Evolutionary conservation across 2,888 invertebrate genomes (phyloP), one percentile per base, ranked within the genome.

Genomic region (Odontocerum albicorne): DNA sequence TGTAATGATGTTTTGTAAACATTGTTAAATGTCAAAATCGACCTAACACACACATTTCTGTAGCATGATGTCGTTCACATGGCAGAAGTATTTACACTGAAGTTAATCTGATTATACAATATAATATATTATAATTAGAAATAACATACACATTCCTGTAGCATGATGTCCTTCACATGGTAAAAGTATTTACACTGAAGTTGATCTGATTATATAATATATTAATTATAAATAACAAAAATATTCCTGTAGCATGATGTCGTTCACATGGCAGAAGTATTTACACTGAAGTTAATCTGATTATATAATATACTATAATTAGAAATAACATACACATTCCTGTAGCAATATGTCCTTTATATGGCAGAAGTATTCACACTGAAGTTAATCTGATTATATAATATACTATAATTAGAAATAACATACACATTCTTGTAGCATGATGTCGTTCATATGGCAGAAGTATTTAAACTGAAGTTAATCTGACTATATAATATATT

Each of bases 401-500:
- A 42, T 17, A 1, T 15, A 38, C 16, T 13, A 1, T 2, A 33
- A 16, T 6, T 16, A 2, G 1, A 16, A 44, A 4, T 2, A 1
- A 38, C 36, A 20, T 32, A 57, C 57, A 7, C 22, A n/a, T 53
- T 57, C 49, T 12, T 38, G 31, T 2, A 53, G 33, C 21, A 35
- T 12, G 17, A 57, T 27, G 20, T 57, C 57, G 4, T 53, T 19
- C 1, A 57, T 32, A 13, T 35, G 20, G 6, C 33, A 13, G 32
- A 75, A 69, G 15, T 70, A 66, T 65, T 79, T 82, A 64, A 81
- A n/a, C n/a, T n/a, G n/a, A 27, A 27, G 4, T 4, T 7, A 27
- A 10, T 27, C 4, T 7, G 27, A 7, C 27, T 7, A 10, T 10
- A 27, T 10, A 27, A 10, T 27, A 27, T 27, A 10, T 27, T 7